These are phyloP conservation scores for Portevinia maculata DNA, from an alignment of 2,888 invertebrate genomes.

Conservation along the genomic window DNA sequence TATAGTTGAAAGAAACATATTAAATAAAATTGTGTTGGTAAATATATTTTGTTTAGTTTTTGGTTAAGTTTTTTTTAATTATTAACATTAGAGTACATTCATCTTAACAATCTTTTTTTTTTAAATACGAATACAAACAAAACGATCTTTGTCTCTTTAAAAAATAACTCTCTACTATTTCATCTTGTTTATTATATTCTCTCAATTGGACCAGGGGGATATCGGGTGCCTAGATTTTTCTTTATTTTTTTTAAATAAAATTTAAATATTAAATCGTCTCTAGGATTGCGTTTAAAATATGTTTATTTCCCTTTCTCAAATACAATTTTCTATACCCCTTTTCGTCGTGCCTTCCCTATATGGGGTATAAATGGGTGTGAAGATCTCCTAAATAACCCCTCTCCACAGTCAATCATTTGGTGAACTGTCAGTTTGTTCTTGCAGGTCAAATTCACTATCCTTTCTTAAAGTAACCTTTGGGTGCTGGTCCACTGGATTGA, in stretches of 20 bases:
- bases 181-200: slow-evolving; percentile 10
- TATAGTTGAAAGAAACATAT: slow-evolving; percentile 29
- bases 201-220: slow-evolving; percentile 61
- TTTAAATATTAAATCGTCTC: slow-evolving; percentile 62
- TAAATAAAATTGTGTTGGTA: slow-evolving; percentile 32
- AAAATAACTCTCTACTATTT: slow-evolving; percentile 50
- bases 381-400: slow-evolving; percentile 41
- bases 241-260: slow-evolving; percentile 41
- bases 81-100: slow-evolving; percentile 55
- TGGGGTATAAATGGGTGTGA: slow-evolving; percentile 28
- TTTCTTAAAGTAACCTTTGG: slow-evolving; percentile 66
- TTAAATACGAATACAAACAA: slow-evolving; percentile 53
- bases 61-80: slow-evolving; percentile 40
- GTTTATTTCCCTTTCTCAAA: neutral
- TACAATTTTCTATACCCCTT: neutral
- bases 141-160: slow-evolving; percentile 40
- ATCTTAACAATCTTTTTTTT: slow-evolving; percentile 60
- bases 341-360: neutral
- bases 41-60: slow-evolving; percentile 17
- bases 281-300: slow-evolving; percentile 27
- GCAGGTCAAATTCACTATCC: slow-evolving; percentile 57
- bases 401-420: slow-evolving; percentile 67
- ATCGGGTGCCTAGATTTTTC: slow-evolving; percentile 37
- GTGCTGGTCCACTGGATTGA: slow-evolving; percentile 64
- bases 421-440: slow-evolving; percentile 62